These are phyloP conservation scores for Danaus plexippus DNA, from an alignment of 1,140 invertebrate species.

Conservation along the genomic window DNA sequence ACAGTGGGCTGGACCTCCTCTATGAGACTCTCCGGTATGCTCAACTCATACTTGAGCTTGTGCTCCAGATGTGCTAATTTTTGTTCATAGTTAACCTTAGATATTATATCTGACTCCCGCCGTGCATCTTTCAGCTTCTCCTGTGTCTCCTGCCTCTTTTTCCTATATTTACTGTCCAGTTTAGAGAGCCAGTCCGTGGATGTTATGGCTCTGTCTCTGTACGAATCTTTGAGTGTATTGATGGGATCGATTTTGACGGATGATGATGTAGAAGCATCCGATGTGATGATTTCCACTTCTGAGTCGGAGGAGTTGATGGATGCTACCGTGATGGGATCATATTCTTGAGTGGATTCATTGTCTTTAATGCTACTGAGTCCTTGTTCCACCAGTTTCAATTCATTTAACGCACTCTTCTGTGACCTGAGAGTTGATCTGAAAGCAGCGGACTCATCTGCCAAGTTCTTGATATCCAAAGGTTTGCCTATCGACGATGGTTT, in stretches of 20 bases:
- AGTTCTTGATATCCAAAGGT: slow-evolving; percentile 36
- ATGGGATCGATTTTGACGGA: slow-evolving; percentile 51
- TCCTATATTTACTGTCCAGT: slow-evolving; percentile 57
- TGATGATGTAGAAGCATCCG: slow-evolving; percentile 58
- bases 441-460: slow-evolving; percentile 51
- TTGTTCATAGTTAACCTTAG: slow-evolving; percentile 61
- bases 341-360: slow-evolving; percentile 43
- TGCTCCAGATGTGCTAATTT: slow-evolving; percentile 54
- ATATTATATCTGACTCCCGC: slow-evolving; percentile 57
- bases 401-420: slow-evolving; percentile 48
- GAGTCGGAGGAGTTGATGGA: slow-evolving; percentile 68
- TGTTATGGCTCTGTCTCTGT: slow-evolving; percentile 40
- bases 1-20: slow-evolving; percentile 58
- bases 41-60: slow-evolving; percentile 61
- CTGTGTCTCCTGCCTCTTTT: slow-evolving; percentile 49
- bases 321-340: slow-evolving; percentile 59
- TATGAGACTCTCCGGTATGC: slow-evolving; percentile 58
- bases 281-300: slow-evolving; percentile 57
- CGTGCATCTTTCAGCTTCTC: slow-evolving; percentile 52
- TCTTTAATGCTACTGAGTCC: slow-evolving; percentile 35
- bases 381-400: slow-evolving; percentile 49
- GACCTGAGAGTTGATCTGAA: slow-evolving; percentile 44
- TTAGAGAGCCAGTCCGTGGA: slow-evolving; percentile 52
- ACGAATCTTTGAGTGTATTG: slow-evolving; percentile 51
- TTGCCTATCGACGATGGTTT: slow-evolving; percentile 31